Evolutionary conservation across 1,140 invertebrate genomes (phyloP), one percentile per base, ranked within the genome.

Genomic region (Meloidogyne floridensis): DNA sequence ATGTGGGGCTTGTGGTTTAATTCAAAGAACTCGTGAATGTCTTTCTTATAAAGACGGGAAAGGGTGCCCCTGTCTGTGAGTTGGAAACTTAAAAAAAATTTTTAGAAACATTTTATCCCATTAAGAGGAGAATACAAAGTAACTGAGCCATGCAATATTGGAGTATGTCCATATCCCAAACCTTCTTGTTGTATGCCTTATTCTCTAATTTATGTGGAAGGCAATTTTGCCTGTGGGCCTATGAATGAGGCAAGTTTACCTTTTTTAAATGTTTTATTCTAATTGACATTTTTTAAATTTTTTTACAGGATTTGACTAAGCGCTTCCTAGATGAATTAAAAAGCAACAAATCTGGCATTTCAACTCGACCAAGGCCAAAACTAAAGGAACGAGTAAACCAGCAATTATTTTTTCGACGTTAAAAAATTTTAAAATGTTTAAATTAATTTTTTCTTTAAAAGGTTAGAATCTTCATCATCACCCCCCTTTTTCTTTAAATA

Each of bases 101-200:
- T 80, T 80, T 43, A 6, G 7, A 42, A 0, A 8, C 15, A 81
- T 9, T 80, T 32, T 47, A 11, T 15, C 4, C 10, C 32, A 51
- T 87, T 85, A 77, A 87, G 84, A 8, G 85, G 85, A 11, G 86
- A 87, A 69, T 86, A 86, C 51, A 86, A 86, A 75, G 76, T 79
- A 42, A 79, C 84, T 15, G 77, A 85, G 18, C 82, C 84, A 11
- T 86, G 85, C 51, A 87, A 86, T 32, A 85, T 86, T 54, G 83
- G 76, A 15, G 83, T 87, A 0, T 86, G 85, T 54, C 43, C 72
- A n/a, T 86, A 80, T 83, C 85, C 85, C 42, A 51, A 74, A 20
- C 85, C 85, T 20, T 86, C 85, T 42, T 86, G 85, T 73, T 86
- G 86, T 82, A 69, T 75, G 18, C 86, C 86, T 43, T 86, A 86